Evolutionary conservation across 2,797 vertebrate species (phyloP).

Genomic region (Pagetopsis macropterus): DNA sequence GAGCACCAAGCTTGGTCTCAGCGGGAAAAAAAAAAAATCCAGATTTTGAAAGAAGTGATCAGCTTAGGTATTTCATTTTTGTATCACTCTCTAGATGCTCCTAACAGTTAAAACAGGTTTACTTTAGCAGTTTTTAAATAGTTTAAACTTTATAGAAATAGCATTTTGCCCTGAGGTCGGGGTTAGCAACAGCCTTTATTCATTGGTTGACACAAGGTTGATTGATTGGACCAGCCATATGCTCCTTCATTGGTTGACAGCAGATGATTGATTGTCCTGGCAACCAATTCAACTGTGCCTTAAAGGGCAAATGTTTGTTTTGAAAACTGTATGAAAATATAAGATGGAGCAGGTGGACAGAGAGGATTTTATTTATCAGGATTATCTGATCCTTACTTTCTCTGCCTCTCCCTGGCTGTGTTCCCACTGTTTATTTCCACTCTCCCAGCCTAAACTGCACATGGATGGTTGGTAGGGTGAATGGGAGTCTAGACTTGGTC

Average conservation of each 20-base stretch:
- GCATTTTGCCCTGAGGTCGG: conserved; percentile 15
- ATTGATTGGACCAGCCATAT: conserved; percentile 58
- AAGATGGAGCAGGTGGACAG: conserved; percentile 7
- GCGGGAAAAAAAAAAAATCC: not conserved
- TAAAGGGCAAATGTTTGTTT: conserved; percentile 60
- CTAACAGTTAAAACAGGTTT: conserved; percentile 10
- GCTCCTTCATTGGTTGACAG: conserved; percentile 56
- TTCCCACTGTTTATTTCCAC: not conserved
- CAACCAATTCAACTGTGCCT: conserved; percentile 40
- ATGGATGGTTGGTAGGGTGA: conserved; percentile 17
- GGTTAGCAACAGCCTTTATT: conserved; percentile 26
- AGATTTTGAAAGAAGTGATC: conserved; percentile 12
- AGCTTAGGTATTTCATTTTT: not conserved
- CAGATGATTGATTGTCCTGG: conserved; percentile 56
- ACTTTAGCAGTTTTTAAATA: conserved; percentile 16
- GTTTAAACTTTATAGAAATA: conserved; percentile 41
- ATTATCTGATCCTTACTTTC: not conserved
- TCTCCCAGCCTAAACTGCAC: conserved; percentile 6
- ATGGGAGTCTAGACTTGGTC: conserved; percentile 25
- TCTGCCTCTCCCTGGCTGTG: not conserved
- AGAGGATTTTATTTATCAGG: not conserved
- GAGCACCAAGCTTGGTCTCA: not conserved
- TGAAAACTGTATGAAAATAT: conserved; percentile 19
- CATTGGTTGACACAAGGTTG: conserved; percentile 54
- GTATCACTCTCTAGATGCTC: not conserved